Evolutionary conservation across 2,113 vertebrate species (phyloP).

Genomic region (Silurus asotus): DNA sequence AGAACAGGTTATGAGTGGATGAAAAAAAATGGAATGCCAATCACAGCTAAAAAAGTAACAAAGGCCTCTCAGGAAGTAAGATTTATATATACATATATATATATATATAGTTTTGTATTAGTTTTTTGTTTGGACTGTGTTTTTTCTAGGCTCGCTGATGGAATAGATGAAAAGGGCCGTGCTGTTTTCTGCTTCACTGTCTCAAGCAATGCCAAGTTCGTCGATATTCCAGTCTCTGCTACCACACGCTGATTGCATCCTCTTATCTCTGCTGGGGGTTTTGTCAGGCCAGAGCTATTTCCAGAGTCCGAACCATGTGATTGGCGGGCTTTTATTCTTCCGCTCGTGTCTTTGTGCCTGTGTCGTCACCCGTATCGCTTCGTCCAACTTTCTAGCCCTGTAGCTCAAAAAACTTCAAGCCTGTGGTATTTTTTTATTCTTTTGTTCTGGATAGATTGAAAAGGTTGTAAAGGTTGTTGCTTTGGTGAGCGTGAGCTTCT

Average conservation of each 20-base stretch:
- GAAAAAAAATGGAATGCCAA: constrained; percentile 32
- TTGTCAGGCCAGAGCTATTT: constrained; percentile 25
- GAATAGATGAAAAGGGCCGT: neutral
- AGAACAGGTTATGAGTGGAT: constrained; percentile 43
- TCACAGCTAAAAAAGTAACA: constrained; percentile 30
- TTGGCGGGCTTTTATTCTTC: neutral
- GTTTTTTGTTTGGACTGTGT: neutral
- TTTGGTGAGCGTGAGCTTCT: neutral
- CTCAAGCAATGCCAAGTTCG: constrained; percentile 5
- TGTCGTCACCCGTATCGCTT: neutral
- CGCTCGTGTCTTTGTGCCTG: neutral
- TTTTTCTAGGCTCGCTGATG: neutral
- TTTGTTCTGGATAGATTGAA: neutral
- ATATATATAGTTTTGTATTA: neutral
- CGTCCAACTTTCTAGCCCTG: neutral
- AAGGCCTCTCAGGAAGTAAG: constrained; percentile 51
- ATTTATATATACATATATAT: neutral
- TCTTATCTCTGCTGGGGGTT: constrained; percentile 39
- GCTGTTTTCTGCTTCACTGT: constrained; percentile 3
- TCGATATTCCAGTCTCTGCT: constrained; percentile 33
- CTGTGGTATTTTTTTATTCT: neutral
- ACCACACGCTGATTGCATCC: constrained; percentile 42
- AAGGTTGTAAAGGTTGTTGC: neutral
- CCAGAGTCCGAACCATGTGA: constrained; percentile 1
- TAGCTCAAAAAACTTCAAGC: neutral